A percentile compares a stretch with the other conserved stretches of the same genome.
Conservation (phyloP, 2,888 invertebrate species). For the Amorpha juglandis region DNA sequence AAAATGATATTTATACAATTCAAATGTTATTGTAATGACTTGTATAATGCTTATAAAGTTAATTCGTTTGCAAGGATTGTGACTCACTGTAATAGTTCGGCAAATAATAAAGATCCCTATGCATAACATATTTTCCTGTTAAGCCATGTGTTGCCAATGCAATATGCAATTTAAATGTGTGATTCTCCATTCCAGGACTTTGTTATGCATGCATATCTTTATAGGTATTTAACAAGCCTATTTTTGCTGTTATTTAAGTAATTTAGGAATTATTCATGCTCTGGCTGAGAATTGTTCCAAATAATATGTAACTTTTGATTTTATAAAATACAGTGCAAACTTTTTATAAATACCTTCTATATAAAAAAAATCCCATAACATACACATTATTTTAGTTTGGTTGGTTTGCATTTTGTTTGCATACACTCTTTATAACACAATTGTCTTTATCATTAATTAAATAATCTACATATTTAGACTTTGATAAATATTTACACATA, state of each 20-base stretch:
- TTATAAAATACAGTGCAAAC: too few species aligned
- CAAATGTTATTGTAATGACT: conserved; percentile 30
- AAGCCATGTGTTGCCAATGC: too few species aligned
- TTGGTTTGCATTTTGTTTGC: too few species aligned
- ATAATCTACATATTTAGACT: too few species aligned
- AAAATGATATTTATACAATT: conserved; percentile 25
- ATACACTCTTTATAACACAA: too few species aligned
- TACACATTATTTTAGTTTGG: too few species aligned
- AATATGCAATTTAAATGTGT: not conserved
- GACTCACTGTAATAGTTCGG: not conserved
- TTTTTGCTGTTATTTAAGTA: conserved; percentile 4
- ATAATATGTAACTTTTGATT: too few species aligned
- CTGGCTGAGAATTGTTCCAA: not conserved
- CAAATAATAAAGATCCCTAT: conserved; percentile 4
- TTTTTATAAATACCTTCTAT: too few species aligned
- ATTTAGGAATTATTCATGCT: conserved; percentile 1
- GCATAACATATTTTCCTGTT: not conserved
- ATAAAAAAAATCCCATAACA: too few species aligned
- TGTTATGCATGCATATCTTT: conserved; percentile 32
- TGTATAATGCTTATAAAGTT: conserved; percentile 21
- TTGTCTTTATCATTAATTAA: too few species aligned
- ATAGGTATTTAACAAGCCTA: conserved; percentile 29
- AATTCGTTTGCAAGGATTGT: not conserved
- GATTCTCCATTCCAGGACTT: conserved; percentile 22
- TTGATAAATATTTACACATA: too few species aligned